Evolutionary conservation across 1,140 invertebrate species (phyloP), one percentile per base, ranked within the genome.

Genomic region (Asbolus verrucosus): DNA sequence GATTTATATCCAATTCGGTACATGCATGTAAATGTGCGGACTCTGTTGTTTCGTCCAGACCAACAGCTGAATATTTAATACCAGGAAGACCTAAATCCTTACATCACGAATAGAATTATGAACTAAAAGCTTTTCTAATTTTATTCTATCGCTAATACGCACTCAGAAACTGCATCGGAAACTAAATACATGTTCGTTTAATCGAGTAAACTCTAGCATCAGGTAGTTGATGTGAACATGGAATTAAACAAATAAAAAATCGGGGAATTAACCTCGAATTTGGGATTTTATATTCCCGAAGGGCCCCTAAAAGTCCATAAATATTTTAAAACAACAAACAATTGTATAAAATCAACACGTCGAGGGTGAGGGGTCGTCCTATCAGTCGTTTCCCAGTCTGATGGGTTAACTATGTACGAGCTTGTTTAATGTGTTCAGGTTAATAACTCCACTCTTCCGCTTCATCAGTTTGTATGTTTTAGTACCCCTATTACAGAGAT

Each of bases 1-100:
- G 61, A 70, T 66, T 66, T 70, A 70, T 67, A 67, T 50, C 33
- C 38, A 60, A 66, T 63, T 65, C 61, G 24, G 24, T 66, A 33
- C 31, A 54, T 65, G 24, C 14, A 70, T 50, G 39, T 16, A 63
- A 38, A 41, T 63, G 16, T 41, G 60, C 11, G 18, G 6, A 41
- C 30, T 38, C 38, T 61, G 59, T 63, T 63, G 33, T 63, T 41
- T 41, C 19, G 33, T 36, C 11, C 18, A 38, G 30, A 41, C 27
- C 59, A 11, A 30, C 54, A 36, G 13, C 60, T 63, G 60, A 63
- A 63, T 63, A 63, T 63, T 63, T 63, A 63, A 63, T 63, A 63
- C 19, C 60, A 24, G 38, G 60, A 63, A 63, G 38, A 63, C 36
- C 15, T 63, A 38, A 63, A 63, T 66, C 63, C 63, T 43, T 43